Percentiles rank a stretch among this genome's conserved stretches.
phyloP scores from a whole-genome alignment of 1,140 invertebrate species.

The Spodoptera frugiperda region DNA sequence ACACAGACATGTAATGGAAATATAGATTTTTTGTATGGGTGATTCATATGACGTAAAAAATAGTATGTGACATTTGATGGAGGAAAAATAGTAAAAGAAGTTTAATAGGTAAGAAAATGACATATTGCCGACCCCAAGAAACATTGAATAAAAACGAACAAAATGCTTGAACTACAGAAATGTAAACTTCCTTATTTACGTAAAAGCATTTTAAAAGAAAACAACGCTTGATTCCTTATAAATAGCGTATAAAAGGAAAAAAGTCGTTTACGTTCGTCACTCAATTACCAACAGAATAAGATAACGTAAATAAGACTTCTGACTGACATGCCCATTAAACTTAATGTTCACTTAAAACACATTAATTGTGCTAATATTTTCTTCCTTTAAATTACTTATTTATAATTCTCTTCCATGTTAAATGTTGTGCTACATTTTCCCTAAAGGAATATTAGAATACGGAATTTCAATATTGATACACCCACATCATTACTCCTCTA shows the following conservation, averaged over 20 bases:
- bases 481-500: background rate
- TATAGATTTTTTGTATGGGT: no score
- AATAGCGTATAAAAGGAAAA: slow-evolving; percentile 20
- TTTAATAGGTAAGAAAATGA: no score
- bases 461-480: no score
- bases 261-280: background rate
- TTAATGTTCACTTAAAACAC: slow-evolving; percentile 28
- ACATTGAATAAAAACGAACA: background rate
- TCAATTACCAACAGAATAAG: slow-evolving; percentile 3
- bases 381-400: background rate
- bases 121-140: no score
- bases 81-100: no score
- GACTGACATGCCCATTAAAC: slow-evolving; percentile 25
- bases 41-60: no score
- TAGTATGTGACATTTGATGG: no score
- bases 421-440: no score
- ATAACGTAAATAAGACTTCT: slow-evolving; percentile 28
- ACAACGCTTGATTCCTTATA: background rate
- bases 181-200: background rate
- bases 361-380: slow-evolving; percentile 5
- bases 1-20: no score
- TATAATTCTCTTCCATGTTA: no score
- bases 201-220: background rate
- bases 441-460: no score
- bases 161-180: background rate